These are phyloP conservation scores for Clavelina lepadiformis DNA, from an alignment of 23 tunicate genomes.

Conservation along the genomic window DNA sequence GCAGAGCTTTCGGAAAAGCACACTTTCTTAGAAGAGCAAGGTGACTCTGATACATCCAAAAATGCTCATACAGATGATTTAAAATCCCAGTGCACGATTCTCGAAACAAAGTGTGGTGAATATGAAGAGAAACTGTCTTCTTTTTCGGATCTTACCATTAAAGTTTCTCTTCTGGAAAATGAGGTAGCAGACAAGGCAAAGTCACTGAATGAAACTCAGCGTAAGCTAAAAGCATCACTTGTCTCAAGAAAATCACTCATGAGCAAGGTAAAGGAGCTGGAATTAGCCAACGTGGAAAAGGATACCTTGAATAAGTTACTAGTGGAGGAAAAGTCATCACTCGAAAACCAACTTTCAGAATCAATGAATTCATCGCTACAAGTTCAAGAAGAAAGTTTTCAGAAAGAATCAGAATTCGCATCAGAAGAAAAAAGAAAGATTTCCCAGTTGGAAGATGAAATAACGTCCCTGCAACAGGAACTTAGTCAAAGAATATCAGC, in stretches of 20 bases:
- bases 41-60: too few species aligned
- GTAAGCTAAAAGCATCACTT: constrained; percentile 75
- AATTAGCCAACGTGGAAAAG: constrained; percentile 10
- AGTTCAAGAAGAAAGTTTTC: constrained; percentile 1
- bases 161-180: neutral
- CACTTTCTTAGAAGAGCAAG: too few species aligned
- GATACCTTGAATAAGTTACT: constrained; percentile 25
- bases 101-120: too few species aligned
- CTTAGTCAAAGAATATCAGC: too few species aligned
- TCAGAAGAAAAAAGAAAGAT: too few species aligned
- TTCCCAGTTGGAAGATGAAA: too few species aligned
- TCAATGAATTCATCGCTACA: constrained; percentile 10
- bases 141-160: neutral
- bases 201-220: constrained; percentile 38
- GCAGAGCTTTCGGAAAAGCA: too few species aligned
- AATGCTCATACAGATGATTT: too few species aligned
- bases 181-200: constrained; percentile 20
- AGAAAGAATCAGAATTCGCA: too few species aligned
- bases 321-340: constrained; percentile 1
- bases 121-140: too few species aligned
- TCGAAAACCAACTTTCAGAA: constrained; percentile 5
- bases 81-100: too few species aligned
- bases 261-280: constrained; percentile 46
- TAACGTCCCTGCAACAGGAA: too few species aligned
- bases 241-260: constrained; percentile 63